phyloP scores from a whole-genome alignment of 2,113 vertebrate genomes.

The Halcyon malimbica region DNA sequence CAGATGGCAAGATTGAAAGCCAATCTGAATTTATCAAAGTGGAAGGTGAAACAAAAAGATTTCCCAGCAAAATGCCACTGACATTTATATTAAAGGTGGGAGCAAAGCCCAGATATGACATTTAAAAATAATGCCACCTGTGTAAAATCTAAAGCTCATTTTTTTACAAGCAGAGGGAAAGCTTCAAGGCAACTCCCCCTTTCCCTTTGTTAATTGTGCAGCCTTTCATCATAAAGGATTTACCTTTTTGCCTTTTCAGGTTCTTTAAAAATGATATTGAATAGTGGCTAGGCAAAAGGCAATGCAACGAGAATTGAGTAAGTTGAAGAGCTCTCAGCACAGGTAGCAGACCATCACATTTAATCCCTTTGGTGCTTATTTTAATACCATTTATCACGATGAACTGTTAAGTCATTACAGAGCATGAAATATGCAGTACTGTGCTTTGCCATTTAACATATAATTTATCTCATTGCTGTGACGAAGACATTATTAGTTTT shows the following conservation, averaged over 20 bases:
- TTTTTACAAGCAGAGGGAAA: constrained; percentile 16
- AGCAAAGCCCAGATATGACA: constrained; percentile 47
- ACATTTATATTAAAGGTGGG: constrained; percentile 32
- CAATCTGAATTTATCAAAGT: neutral
- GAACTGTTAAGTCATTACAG: constrained; percentile 39
- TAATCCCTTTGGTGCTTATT: constrained; percentile 27
- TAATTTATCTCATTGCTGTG: constrained; percentile 42
- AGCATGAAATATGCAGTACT: constrained; percentile 34
- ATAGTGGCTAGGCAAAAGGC: neutral
- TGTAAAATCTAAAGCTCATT: neutral
- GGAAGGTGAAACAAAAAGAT: constrained; percentile 26
- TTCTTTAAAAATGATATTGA: neutral
- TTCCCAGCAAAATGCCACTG: constrained; percentile 27
- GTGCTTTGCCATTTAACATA: constrained; percentile 50
- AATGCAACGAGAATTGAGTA: neutral
- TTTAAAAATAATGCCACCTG: constrained; percentile 48
- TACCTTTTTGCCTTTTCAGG: neutral
- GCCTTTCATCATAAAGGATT: constrained; percentile 14
- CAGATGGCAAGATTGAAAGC: neutral
- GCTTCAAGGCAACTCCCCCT: neutral
- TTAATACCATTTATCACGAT: constrained; percentile 27
- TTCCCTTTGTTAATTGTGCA: neutral
- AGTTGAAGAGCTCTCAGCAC: neutral
- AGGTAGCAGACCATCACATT: constrained; percentile 24
- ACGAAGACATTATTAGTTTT: neutral